A percentile compares a stretch with the other conserved stretches of the same genome.
These are phyloP conservation scores for Aegithalos caudatus DNA, from an alignment of 2,113 vertebrate genomes.

Conservation along the genomic window DNA sequence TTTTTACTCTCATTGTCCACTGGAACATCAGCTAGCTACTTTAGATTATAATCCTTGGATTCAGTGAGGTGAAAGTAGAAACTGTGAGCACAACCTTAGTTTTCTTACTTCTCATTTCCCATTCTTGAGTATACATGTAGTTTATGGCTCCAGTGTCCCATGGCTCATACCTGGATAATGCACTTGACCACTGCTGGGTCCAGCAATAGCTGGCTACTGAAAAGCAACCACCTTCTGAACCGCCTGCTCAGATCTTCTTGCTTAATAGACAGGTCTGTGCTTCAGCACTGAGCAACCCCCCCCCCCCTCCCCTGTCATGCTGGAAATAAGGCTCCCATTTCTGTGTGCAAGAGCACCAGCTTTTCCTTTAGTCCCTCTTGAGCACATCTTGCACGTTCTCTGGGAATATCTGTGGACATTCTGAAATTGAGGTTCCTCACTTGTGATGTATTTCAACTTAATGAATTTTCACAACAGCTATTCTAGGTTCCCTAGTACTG, in stretches of 20 bases:
- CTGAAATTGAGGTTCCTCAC: neutral
- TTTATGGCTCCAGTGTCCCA: neutral
- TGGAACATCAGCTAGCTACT: neutral
- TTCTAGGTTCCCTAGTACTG: neutral
- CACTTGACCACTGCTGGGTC: neutral
- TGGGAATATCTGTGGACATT: neutral
- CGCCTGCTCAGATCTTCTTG: neutral
- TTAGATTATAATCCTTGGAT: neutral
- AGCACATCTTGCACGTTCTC: accelerated
- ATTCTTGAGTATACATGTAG: neutral
- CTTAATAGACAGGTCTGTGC: neutral
- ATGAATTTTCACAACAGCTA: neutral
- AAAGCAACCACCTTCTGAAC: neutral
- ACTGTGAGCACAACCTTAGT: neutral
- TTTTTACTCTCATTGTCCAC: neutral
- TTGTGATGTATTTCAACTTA: neutral
- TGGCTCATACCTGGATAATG: neutral
- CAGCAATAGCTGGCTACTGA: neutral
- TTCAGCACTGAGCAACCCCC: neutral
- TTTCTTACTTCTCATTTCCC: neutral
- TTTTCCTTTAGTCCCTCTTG: neutral
- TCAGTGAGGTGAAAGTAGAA: neutral
- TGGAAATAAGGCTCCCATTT: neutral
- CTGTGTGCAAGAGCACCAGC: neutral
- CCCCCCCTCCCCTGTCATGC: too few relatives aligned